Evolutionary conservation across 23 tunicate species (phyloP).

Genomic region (Styela clava): DNA sequence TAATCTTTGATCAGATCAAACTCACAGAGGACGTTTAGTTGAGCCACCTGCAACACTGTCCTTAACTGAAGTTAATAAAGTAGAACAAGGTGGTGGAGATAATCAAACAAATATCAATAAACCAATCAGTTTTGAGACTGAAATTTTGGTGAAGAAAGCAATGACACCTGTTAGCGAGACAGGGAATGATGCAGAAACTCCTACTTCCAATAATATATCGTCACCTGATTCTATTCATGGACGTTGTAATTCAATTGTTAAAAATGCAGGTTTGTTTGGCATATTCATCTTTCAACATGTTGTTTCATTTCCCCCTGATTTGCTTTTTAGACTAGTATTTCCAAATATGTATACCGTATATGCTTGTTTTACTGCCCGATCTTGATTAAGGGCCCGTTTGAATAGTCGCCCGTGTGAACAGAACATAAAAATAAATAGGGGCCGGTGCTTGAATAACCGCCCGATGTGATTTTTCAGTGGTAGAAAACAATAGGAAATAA

Average conservation of each 20-base stretch:
- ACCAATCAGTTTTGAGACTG: background rate
- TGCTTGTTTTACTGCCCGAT: no score
- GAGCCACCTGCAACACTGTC: slow-evolving; percentile 68
- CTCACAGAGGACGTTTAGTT: slow-evolving; percentile 23
- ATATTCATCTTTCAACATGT: no score
- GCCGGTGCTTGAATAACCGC: no score
- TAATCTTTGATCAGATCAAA: no score
- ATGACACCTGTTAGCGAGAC: background rate
- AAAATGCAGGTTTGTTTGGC: background rate
- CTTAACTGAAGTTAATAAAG: slow-evolving; percentile 15
- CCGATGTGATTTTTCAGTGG: no score
- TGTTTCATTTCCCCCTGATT: no score
- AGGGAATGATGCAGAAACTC: background rate
- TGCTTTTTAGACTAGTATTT: no score
- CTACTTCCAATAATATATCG: background rate
- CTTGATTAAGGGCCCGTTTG: no score
- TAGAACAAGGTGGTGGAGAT: background rate
- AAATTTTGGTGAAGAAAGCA: background rate
- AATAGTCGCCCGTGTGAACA: no score
- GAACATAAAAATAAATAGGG: no score
- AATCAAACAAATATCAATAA: background rate
- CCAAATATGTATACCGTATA: no score
- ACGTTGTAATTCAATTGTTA: background rate
- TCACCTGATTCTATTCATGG: background rate
- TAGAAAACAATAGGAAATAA: no score